Evolutionary conservation across 2,797 vertebrate species (phyloP).

Genomic region (Hemibagrus guttatus): DNA sequence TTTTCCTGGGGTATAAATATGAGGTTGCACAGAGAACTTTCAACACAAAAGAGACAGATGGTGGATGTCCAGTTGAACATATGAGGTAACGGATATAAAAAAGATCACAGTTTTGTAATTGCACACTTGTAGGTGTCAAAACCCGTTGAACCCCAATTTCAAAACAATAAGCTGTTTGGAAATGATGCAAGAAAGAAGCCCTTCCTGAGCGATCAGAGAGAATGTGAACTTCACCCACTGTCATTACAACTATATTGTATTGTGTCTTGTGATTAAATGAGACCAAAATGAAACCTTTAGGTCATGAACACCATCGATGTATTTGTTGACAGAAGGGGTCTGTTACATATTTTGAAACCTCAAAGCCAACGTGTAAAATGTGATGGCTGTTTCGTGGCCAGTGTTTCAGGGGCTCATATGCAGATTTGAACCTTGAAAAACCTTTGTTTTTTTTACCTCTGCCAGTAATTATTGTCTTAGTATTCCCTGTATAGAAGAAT

Average conservation of each 20-base stretch:
- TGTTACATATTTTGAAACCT: background rate
- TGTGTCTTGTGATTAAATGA: background rate
- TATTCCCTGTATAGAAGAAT: background rate
- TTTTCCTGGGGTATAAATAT: background rate
- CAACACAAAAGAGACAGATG: background rate
- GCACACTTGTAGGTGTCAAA: background rate
- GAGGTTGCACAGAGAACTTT: background rate
- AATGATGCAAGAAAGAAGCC: background rate
- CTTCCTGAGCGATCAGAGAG: background rate
- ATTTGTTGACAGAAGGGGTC: background rate
- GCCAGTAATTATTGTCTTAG: no score
- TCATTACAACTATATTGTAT: background rate
- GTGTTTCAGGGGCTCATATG: background rate
- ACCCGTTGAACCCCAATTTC: background rate
- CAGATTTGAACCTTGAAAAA: no score
- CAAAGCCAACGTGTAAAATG: background rate
- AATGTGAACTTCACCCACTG: background rate
- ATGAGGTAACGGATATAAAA: background rate
- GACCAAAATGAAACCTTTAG: background rate
- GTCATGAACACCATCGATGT: background rate
- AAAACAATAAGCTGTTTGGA: background rate
- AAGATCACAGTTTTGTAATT: slow-evolving; percentile 3
- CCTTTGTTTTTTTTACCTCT: no score
- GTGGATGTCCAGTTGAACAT: no score
- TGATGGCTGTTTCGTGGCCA: background rate